Conservation (phyloP, 2,797 vertebrate genomes). For the Cryptoblepharus egeriae region DNA sequence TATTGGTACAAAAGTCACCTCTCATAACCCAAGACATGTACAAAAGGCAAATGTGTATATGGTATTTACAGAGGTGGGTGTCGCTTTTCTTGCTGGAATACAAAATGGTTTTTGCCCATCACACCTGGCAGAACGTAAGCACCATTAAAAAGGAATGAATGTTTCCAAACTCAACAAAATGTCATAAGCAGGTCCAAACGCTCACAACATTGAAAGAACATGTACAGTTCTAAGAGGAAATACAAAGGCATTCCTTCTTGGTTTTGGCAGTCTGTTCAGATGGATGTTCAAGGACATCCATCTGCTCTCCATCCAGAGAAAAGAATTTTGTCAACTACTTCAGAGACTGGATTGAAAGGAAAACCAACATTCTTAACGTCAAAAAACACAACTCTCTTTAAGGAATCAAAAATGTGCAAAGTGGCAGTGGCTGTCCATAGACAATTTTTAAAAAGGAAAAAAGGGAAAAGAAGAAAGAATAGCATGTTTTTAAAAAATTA, state of each 20-base stretch:
- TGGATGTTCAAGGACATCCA: conserved; percentile 69
- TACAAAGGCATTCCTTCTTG: conserved; percentile 59
- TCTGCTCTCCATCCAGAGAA: conserved; percentile 71
- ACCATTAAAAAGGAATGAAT: conserved; percentile 90
- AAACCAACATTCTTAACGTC: conserved; percentile 99
- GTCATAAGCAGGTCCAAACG: conserved; percentile 78
- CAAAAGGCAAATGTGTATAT: conserved; percentile 95
- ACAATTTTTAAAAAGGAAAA: conserved; percentile 50
- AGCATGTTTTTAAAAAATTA: conserved; percentile 66
- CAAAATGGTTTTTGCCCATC: conserved; percentile 86
- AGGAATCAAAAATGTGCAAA: conserved; percentile 96
- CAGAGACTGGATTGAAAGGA: conserved; percentile 90
- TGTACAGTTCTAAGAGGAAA: conserved; percentile 64
- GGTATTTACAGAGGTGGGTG: conserved; percentile 93
- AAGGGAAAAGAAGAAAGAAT: conserved; percentile 13
- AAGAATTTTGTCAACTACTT: conserved; percentile 64
- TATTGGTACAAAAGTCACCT: conserved; percentile 91
- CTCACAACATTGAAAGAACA: conserved; percentile 69
- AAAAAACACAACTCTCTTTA: conserved; percentile 83
- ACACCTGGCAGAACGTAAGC: conserved; percentile 89
- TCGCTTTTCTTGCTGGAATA: conserved; percentile 75
- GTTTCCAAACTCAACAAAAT: conserved; percentile 76
- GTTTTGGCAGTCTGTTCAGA: conserved; percentile 69
- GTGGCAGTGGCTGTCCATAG: conserved; percentile 94
- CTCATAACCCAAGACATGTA: conserved; percentile 86